Evolutionary conservation across 2,113 vertebrate species (phyloP).

Genomic region (Hypanus sabinus): DNA sequence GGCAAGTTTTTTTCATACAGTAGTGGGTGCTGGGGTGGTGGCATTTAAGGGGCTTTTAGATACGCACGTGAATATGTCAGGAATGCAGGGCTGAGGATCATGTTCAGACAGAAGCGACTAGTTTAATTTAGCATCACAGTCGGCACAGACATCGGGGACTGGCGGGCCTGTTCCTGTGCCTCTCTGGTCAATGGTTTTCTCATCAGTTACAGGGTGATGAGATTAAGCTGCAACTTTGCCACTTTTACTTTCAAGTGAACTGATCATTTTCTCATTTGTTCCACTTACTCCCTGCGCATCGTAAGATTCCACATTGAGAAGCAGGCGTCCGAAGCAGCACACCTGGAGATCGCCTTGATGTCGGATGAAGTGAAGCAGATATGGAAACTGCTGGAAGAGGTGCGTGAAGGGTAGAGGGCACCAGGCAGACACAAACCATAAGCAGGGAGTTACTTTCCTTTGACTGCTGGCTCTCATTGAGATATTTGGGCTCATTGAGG

Average conservation of each 20-base stretch:
- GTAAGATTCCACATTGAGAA: conserved; percentile 47
- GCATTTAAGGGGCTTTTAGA: too few relatives aligned
- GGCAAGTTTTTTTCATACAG: too few relatives aligned
- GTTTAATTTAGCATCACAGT: background rate
- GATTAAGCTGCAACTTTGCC: background rate
- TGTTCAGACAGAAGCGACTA: background rate
- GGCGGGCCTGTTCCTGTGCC: background rate
- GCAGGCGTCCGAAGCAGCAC: conserved; percentile 46
- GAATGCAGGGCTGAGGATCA: too few relatives aligned
- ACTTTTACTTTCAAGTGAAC: background rate
- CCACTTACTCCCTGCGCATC: background rate
- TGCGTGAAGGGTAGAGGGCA: background rate
- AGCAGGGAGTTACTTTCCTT: background rate
- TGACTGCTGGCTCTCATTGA: background rate
- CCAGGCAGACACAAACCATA: background rate
- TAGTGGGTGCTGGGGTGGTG: too few relatives aligned
- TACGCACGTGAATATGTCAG: too few relatives aligned
- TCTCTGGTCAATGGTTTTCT: background rate
- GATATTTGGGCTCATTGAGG: background rate
- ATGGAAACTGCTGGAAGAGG: background rate
- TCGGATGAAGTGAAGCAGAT: conserved; percentile 39
- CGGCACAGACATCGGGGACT: background rate
- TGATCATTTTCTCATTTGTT: background rate
- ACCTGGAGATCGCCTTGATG: conserved; percentile 44
- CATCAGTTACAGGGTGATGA: background rate